A percentile compares a stretch with the other conserved stretches of the same genome.
phyloP scores from a whole-genome alignment of 2,888 invertebrate genomes.

The Periphyllus acericola region DNA sequence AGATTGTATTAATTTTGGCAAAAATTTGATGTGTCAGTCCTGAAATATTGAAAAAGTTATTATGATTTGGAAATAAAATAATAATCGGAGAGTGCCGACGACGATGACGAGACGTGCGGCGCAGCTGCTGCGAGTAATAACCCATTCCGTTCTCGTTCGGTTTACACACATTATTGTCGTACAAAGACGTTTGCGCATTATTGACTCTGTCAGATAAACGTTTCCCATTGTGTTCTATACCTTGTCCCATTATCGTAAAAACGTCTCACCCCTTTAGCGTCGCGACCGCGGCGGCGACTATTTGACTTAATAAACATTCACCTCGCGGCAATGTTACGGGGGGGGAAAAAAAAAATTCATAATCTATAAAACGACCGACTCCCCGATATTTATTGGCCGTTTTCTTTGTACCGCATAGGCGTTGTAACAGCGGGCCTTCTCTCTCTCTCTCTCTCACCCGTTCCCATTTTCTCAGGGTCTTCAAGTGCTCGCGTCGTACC shows the following conservation, averaged over 20 bases:
- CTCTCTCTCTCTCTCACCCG: background rate
- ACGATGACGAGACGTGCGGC: background rate
- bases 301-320: constrained; percentile 41
- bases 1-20: constrained; percentile 98
- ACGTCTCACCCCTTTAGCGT: constrained; percentile 46
- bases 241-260: constrained; percentile 31
- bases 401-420: constrained; percentile 13
- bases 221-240: constrained; percentile 20
- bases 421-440: background rate
- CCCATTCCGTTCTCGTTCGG: background rate
- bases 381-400: constrained; percentile 34
- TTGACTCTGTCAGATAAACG: constrained; percentile 38
- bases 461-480: constrained; percentile 51
- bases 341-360: background rate
- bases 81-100: too few relatives aligned
- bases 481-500: constrained; percentile 16
- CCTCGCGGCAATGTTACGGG: constrained; percentile 5
- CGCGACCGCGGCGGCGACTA: background rate
- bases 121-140: constrained; percentile 28
- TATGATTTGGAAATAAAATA: background rate
- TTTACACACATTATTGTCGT: too few relatives aligned
- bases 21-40: constrained; percentile 93
- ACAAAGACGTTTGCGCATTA: background rate
- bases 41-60: constrained; percentile 67
- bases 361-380: background rate